Evolutionary conservation across 2,113 vertebrate genomes (phyloP), one percentile per base, ranked within the genome.

Genomic region (Stigmatopora argus): DNA sequence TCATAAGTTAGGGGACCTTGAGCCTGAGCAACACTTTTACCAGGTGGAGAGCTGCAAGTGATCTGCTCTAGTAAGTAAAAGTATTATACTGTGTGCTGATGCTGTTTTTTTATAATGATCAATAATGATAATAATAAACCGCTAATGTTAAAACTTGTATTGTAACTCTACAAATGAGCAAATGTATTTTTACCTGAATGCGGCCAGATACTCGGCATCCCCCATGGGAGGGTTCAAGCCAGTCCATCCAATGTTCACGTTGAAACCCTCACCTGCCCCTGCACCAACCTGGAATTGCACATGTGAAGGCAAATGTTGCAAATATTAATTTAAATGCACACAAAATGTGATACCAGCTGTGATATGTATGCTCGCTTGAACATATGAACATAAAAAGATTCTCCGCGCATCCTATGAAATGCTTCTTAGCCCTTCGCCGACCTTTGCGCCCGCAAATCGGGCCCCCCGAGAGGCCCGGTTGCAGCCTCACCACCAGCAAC

Each of bases 151-250:
- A 10, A 18, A 51, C 45, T 13, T 46, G 11, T n/a, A n/a, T 14
- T 46, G 10, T 13, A 41, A 41, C 38, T 41, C 4, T 41, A 8
- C 6, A 41, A 41, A 41, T 41, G 38, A 41, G 38, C 38, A 41
- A 41, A 41, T 10, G 38, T 3, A 23, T 23, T 31, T 51, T 80
- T 82, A 98, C 96, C 95, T 93, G 88, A 98, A 98, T 2, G 96
- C 96, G 0, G 95, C 93, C 80, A 99, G 86, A 71, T 99, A 99
- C 74, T 99, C 96, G 0, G 94, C 91, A 66, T 99, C 96, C 2
- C 96, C 94, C 91, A 98, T 94, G 3, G 95, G 95, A 41, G 93
- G 93, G 34, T 93, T 91, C 10, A 95, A 86, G 1, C 93, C 93
- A 0, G 90, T 92, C 96, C 96, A 99, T 56, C 93, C 93, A 26